Evolutionary conservation across 2,888 invertebrate genomes (phyloP), one percentile per base, ranked within the genome.

Genomic region (Tachina grossa): DNA sequence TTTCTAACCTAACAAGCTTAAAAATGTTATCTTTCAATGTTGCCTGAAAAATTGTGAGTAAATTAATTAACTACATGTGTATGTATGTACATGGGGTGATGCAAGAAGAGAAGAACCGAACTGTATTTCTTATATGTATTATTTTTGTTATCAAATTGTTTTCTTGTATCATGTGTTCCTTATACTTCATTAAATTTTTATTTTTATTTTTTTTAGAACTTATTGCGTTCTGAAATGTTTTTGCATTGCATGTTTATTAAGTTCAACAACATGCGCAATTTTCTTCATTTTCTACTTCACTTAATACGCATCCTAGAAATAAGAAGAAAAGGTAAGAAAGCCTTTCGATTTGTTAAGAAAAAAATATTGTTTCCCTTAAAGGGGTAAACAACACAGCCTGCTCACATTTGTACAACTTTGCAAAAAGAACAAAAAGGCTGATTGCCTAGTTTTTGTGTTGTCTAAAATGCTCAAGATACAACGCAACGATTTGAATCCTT

Each of bases 211-310:
- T 41, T 10, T 41, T 41, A 41, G n/a, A 41, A 59, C 13, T n/a
- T 57, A 31, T 59, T 57, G 1, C 13, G 16, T 16, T 57, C 53
- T 19, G 10, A 9, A 47, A 10, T 16, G n/a, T 16, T 69, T 14
- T 31, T 41, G 57, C 57, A 6, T 13, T n/a, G n/a, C 6, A 31
- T 31, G 49, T 51, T 61, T 61, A 16, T 53, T 41, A 1, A 71
- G 47, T 55, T 55, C 8, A 71, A 71, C 63, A 72, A 74, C 19
- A 66, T 65, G 57, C 57, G 84, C 69, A 84, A 84, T 75, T 80
- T 84, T 69, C 69, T 66, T 14, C 76, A 84, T 79, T 84, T 84
- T 84, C 79, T 22, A 57, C 84, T 55, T 79, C 61, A 75, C 16
- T 61, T 45, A 47, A 61, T 59, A 41, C 57, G 49, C 55, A 63